Evolutionary conservation across 1,140 invertebrate genomes (phyloP), one percentile per base, ranked within the genome.

Genomic region (Galendromus occidentalis): DNA sequence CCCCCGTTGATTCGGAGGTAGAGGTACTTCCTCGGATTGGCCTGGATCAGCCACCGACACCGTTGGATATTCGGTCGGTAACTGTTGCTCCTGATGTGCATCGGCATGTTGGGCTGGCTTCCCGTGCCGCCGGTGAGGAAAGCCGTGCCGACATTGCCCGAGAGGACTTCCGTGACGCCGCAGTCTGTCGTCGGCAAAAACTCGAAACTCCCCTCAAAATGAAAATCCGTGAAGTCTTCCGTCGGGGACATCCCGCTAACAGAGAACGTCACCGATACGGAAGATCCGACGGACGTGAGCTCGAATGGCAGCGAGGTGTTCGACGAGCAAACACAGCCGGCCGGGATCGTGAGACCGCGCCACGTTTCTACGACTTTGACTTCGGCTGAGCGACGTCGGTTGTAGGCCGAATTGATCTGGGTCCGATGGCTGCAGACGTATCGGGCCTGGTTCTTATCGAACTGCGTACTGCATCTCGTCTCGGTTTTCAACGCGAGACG

Each of bases 351-450:
- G 5, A 59, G 25, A 17, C 64, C 66, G 29, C 68, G 64, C 69
- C 69, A 69, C 17, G 63, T 42, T 44, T 69, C 69, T 1, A 65
- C 67, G n/a, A 68, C 66, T 14, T 68, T 67, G 9, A 68, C 41
- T 2, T 65, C n/a, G 14, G 68, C 67, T 44, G 67, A 66, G 14
- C 64, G 64, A 18, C 63, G 44, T 51, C 47, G 44, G 20, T 69
- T 45, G 25, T 64, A 66, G 0, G 66, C 55, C 7, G 65, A 65
- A 20, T 42, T 33, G 29, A 65, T 64, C 7, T 39, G 45, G 25
- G 51, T 59, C 2, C 51, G 51, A 59, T 59, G 51, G 51, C 12
- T 59, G 30, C 69, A 69, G 7, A 64, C 33, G 41, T 67, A 41
- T 12, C 66, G 25, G 18, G 66, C 55, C n/a, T 42, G 20, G 20